These are phyloP conservation scores for Semotilus atromaculatus DNA, from an alignment of 2,797 vertebrate species.

Conservation along the genomic window DNA sequence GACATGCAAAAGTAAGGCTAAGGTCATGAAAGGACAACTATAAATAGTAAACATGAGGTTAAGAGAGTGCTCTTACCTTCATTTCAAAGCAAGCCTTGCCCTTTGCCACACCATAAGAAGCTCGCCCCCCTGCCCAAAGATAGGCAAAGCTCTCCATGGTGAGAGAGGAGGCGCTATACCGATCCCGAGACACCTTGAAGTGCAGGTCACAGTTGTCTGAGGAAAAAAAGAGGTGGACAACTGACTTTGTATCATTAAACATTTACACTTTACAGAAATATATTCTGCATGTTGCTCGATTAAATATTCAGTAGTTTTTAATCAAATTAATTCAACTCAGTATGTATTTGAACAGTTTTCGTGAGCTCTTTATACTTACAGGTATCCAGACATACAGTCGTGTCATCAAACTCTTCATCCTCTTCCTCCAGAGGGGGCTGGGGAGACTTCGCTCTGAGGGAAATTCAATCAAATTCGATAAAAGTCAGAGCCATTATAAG, in stretches of 20 bases:
- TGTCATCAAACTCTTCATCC: conserved; percentile 87
- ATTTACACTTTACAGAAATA: background rate
- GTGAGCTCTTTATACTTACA: conserved; percentile 73
- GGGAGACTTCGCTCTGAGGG: conserved; percentile 83
- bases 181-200: conserved; percentile 98
- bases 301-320: background rate
- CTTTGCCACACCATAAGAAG: conserved; percentile 90
- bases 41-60: background rate
- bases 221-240: conserved; percentile 40
- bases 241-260: background rate
- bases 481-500: background rate
- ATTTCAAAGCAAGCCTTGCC: conserved; percentile 98
- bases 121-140: conserved; percentile 96
- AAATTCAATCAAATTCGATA: background rate
- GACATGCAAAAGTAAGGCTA: background rate
- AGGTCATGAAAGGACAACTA: background rate
- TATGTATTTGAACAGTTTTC: background rate
- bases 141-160: conserved; percentile 99
- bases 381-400: conserved; percentile 87
- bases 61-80: conserved; percentile 84
- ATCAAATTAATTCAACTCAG: too few relatives aligned
- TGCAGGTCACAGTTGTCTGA: conserved; percentile 98
- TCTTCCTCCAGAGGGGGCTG: conserved; percentile 88
- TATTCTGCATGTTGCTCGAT: background rate
- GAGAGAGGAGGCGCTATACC: conserved; percentile 95